Percentiles rank a stretch among this genome's conserved stretches.
Evolutionary conservation across 1,140 invertebrate species (phyloP).

Genomic region (Alviniconcha marisindica): DNA sequence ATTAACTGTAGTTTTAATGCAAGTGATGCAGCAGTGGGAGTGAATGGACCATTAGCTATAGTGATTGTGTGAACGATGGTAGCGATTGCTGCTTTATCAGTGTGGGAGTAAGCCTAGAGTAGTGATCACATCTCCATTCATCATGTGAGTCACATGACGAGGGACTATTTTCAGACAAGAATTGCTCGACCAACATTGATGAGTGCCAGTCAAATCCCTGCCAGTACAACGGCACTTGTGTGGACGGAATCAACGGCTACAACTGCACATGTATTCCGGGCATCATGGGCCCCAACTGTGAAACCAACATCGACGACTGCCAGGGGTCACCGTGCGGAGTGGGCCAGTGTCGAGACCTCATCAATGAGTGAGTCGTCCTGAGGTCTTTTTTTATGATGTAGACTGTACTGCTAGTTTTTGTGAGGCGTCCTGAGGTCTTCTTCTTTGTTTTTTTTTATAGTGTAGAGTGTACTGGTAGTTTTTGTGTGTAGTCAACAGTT

Average conservation of each 20-base stretch:
- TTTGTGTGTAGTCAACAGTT: no score
- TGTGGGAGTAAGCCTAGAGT: no score
- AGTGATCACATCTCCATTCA: no score
- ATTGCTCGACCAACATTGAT: conserved; percentile 62
- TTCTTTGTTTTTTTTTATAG: no score
- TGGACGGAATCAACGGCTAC: conserved; percentile 54
- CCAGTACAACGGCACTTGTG: conserved; percentile 61
- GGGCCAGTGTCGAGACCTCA: conserved; percentile 79
- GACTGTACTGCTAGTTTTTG: no score
- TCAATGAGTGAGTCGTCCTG: conserved; percentile 49
- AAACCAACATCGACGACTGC: conserved; percentile 95
- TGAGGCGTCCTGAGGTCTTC: not conserved
- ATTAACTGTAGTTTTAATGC: no score
- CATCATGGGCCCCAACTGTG: conserved; percentile 81
- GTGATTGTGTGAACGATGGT: no score
- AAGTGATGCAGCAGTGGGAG: no score
- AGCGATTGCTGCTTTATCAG: no score
- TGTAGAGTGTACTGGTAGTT: no score
- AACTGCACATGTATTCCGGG: conserved; percentile 59
- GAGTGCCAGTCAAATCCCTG: conserved; percentile 62
- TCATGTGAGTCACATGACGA: no score
- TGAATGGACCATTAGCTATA: no score
- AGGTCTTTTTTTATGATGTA: not conserved
- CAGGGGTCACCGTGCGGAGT: conserved; percentile 68
- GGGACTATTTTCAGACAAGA: conserved; percentile 43